Percentiles rank a stretch among this genome's conserved stretches.
Evolutionary conservation across 2,888 invertebrate genomes (phyloP).

Genomic region (Coleophora deauratella): DNA sequence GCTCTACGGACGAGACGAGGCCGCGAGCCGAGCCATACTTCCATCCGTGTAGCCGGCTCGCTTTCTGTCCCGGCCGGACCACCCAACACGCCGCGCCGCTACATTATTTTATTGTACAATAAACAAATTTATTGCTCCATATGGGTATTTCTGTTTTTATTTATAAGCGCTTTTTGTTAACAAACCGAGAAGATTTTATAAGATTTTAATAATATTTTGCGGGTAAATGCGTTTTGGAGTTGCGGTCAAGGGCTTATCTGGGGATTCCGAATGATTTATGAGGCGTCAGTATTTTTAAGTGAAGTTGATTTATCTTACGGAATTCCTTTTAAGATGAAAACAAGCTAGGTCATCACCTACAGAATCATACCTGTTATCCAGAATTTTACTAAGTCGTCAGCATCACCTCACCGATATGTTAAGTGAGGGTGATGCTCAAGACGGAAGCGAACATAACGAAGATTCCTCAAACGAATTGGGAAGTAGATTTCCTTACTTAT

Average conservation of each 20-base stretch:
- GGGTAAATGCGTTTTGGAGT: constrained; percentile 36
- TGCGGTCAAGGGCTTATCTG: constrained; percentile 3
- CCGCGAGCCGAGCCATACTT: constrained; percentile 42
- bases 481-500: no score
- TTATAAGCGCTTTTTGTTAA: constrained; percentile 63
- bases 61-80: constrained; percentile 62
- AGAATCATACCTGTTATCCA: no score
- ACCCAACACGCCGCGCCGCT: constrained; percentile 65
- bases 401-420: no score
- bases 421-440: no score
- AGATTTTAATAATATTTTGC: constrained; percentile 49
- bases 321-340: no score
- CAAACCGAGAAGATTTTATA: constrained; percentile 41
- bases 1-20: constrained; percentile 7
- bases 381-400: no score
- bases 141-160: constrained; percentile 70
- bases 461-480: no score
- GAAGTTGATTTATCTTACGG: no score
- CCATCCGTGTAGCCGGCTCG: constrained; percentile 17
- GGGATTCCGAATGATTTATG: neutral
- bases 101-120: constrained; percentile 73
- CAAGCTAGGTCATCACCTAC: no score
- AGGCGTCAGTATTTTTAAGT: neutral
- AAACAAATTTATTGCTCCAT: constrained; percentile 73
- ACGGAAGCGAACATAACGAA: no score